Percentiles rank a stretch among this genome's conserved stretches.
Evolutionary conservation across 2,113 vertebrate genomes (phyloP).

Genomic region (Nanorana parkeri): DNA sequence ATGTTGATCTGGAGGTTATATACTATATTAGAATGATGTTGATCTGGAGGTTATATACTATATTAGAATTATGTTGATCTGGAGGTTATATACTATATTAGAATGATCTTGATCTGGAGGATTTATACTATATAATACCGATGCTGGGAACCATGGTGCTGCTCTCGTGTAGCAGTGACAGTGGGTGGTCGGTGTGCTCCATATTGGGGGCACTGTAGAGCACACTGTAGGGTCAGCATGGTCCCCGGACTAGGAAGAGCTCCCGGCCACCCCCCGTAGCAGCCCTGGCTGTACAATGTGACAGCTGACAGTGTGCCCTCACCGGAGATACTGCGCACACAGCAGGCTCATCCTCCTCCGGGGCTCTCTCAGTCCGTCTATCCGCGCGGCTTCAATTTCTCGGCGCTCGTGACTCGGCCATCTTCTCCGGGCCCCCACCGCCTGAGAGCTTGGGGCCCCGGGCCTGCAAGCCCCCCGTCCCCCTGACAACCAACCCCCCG

Average conservation of each 20-base stretch:
- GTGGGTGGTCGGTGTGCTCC: no score
- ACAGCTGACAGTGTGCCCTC: conserved; percentile 57
- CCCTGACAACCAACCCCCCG: conserved; percentile 54
- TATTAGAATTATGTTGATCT: no score
- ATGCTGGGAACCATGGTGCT: no score
- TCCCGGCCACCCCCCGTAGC: background rate
- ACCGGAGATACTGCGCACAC: conserved; percentile 82
- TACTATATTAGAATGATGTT: no score
- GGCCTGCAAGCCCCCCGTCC: conserved; percentile 63
- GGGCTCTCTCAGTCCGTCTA: conserved; percentile 66
- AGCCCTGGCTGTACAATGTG: background rate
- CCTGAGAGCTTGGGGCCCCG: conserved; percentile 52
- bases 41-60: no score
- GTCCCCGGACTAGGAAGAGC: background rate
- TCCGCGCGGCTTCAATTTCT: conserved; percentile 55
- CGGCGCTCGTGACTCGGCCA: conserved; percentile 62
- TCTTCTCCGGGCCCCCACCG: conserved; percentile 59
- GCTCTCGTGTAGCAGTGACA: no score
- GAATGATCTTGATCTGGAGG: no score
- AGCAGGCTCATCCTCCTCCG: conserved; percentile 79
- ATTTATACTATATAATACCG: no score
- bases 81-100: no score
- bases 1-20: no score
- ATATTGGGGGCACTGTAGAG: no score
- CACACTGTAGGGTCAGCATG: background rate